Evolutionary conservation across 1,140 invertebrate genomes (phyloP), one percentile per base, ranked within the genome.

Genomic region (Drosophila willistoni): DNA sequence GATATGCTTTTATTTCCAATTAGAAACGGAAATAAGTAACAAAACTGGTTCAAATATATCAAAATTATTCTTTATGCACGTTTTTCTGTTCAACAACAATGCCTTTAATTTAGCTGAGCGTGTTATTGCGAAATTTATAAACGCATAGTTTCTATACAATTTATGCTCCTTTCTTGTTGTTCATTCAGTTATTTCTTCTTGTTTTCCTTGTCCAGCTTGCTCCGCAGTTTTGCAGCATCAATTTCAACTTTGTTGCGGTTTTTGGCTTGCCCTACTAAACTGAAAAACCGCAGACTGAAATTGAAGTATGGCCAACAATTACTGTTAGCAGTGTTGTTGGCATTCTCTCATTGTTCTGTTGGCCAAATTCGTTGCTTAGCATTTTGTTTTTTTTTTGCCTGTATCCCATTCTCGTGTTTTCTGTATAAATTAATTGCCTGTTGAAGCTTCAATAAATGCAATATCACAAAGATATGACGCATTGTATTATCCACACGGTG

Each of bases 161-260:
- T 65, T 73, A 22, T 55, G 7, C 19, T 42, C 41, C 2, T 42
- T 22, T 19, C 44, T 51, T 51, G 44, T 62, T 25, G 19, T 36
- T 62, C 13, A 41, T 44, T 36, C 36, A n/a, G 19, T n/a, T 44
- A 55, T 39, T 17, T 39, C 3, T 41, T n/a, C 1, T 29, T 12
- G 7, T 7, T 10, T 2, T 68, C 65, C 55, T 13, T 7, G 12
- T 17, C 34, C 25, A 14, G 25, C 42, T 54, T 57, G 14, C 44
- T 25, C 14, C 2, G 66, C 73, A 25, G 65, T 51, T 73, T 61
- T 74, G 17, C 41, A 62, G 39, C 57, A 69, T 76, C 66, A 44
- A 70, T 77, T 64, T 62, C 36, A 61, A 64, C 73, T 77, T 77
- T 77, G 74, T 60, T 77, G 73, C 54, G 73, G 73, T 76, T 76